Evolutionary conservation across 2,797 vertebrate species (phyloP).

Genomic region (Luscinia luscinia): DNA sequence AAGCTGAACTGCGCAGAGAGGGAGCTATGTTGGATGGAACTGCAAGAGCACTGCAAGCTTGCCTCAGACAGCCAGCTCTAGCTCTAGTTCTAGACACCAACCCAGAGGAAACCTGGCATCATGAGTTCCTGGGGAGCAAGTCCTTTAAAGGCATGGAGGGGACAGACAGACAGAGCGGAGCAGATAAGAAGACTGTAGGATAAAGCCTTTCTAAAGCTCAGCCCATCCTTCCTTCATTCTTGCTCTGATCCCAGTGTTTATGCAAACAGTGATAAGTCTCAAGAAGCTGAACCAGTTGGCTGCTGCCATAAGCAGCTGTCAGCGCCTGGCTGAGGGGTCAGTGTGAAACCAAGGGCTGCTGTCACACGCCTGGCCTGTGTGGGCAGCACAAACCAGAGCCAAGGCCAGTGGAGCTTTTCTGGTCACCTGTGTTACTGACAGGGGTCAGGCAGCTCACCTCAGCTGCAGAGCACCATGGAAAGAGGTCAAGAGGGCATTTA

Average conservation of each 20-base stretch:
- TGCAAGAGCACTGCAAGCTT: not conserved
- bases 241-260: not conserved
- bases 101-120: not conserved
- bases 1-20: not conserved
- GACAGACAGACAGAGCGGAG: not conserved
- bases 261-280: not conserved
- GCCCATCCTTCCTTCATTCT: not conserved
- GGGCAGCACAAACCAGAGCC: not conserved
- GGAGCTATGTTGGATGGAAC: fast-evolving
- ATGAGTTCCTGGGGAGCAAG: not conserved
- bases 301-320: not conserved
- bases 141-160: not conserved
- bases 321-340: not conserved
- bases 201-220: not conserved
- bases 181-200: not conserved
- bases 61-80: not conserved
- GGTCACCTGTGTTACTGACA: not conserved
- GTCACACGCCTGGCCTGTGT: not conserved
- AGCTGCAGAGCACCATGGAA: not conserved
- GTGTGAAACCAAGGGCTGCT: not conserved
- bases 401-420: not conserved
- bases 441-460: not conserved
- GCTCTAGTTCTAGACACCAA: not conserved
- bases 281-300: not conserved
- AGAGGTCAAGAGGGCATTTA: not conserved